Conservation (phyloP, 2,888 invertebrate species). For the Rugalucina vietnamica region DNA sequence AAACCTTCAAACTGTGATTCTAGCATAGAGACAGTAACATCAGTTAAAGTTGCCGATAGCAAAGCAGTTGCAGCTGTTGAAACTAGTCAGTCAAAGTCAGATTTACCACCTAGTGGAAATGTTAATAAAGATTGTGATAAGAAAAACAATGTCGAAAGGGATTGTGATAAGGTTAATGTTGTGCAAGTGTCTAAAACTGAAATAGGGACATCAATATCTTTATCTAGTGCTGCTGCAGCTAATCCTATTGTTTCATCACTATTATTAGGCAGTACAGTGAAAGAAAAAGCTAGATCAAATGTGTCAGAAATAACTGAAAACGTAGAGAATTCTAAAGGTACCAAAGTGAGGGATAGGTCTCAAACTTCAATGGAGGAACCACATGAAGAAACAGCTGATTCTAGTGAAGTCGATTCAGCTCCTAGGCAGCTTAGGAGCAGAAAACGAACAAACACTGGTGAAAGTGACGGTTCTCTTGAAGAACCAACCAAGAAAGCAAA, state of each 20-base stretch:
- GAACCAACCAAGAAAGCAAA: conserved; percentile 51
- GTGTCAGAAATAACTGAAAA: background rate
- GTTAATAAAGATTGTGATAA: background rate
- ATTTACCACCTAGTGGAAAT: background rate
- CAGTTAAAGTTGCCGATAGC: background rate
- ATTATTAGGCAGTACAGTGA: background rate
- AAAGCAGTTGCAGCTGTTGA: background rate
- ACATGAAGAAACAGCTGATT: background rate
- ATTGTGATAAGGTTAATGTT: background rate
- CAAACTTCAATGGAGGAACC: background rate
- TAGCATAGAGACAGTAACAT: background rate
- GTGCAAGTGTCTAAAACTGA: background rate
- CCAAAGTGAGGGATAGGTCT: background rate
- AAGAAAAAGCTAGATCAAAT: background rate
- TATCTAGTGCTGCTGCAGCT: background rate
- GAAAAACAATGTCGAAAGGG: background rate
- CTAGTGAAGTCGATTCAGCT: background rate
- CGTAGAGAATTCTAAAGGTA: background rate
- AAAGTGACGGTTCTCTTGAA: conserved; percentile 45
- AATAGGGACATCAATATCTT: background rate
- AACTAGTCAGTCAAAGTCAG: background rate
- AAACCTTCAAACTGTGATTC: conserved; percentile 1
- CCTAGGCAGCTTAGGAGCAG: conserved; percentile 57
- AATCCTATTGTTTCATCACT: background rate
- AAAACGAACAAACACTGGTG: conserved; percentile 59